Conservation (phyloP, 2,888 invertebrate genomes). For the Therioaphis trifolii region DNA sequence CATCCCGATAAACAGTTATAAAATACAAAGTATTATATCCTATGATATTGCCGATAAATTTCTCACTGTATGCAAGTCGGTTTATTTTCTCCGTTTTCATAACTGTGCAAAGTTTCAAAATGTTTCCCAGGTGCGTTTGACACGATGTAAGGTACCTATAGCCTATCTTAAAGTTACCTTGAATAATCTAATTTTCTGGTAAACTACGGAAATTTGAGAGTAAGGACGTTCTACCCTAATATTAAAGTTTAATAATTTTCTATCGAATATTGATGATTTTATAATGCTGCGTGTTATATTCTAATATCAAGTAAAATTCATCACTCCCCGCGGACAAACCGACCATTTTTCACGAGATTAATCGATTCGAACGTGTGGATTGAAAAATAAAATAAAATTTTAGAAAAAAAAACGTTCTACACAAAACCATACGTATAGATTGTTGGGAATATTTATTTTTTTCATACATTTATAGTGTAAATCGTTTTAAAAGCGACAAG, state of each 20-base stretch:
- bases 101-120: not conserved
- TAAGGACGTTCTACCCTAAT: not conserved
- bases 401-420: too few species aligned
- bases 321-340: too few species aligned
- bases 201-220: slow-evolving; percentile 2
- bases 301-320: too few species aligned
- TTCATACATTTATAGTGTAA: too few species aligned
- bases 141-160: not conserved
- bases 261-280: not conserved
- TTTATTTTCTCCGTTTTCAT: not conserved
- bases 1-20: too few species aligned
- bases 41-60: not conserved
- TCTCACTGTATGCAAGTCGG: not conserved
- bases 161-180: not conserved
- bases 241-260: not conserved
- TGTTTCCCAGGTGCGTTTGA: not conserved
- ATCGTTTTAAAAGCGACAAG: too few species aligned
- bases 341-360: too few species aligned
- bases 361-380: too few species aligned
- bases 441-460: too few species aligned
- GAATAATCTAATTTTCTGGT: not conserved
- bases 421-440: too few species aligned
- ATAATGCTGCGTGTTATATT: too few species aligned
- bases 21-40: not conserved
- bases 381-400: too few species aligned